Conservation (phyloP, 2,113 vertebrate genomes). For the Dermatemys mawii region DNA sequence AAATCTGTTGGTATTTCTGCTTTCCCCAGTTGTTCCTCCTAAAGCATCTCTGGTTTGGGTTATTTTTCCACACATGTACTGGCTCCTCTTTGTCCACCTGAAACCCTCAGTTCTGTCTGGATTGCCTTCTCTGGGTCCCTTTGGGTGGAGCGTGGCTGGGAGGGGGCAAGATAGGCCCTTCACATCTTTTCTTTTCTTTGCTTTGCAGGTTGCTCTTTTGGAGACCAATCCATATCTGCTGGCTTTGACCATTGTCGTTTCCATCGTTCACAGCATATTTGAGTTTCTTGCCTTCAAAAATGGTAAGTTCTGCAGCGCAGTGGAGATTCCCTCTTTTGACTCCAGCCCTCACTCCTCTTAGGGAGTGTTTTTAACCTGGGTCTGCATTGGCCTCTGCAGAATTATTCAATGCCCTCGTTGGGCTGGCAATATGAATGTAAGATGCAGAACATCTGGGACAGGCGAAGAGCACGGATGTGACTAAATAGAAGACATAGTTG, state of each 20-base stretch:
- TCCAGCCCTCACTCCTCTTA: no score
- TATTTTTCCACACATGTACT: not conserved
- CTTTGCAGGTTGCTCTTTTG: conserved; percentile 90
- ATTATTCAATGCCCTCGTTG: not conserved
- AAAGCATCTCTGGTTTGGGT: not conserved
- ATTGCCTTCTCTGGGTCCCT: not conserved
- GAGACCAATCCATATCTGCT: conserved; percentile 96
- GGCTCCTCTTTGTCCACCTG: not conserved
- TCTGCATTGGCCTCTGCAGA: not conserved
- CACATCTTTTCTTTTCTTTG: not conserved
- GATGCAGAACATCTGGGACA: not conserved
- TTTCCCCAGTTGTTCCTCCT: not conserved
- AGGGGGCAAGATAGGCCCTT: fast-evolving
- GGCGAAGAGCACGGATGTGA: not conserved
- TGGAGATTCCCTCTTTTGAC: fast-evolving
- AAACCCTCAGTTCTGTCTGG: not conserved
- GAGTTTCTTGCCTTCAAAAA: conserved; percentile 98
- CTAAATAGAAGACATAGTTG: not conserved
- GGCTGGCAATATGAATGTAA: not conserved
- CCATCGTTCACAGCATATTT: conserved; percentile 95
- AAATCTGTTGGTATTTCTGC: not conserved
- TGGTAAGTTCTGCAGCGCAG: conserved; percentile 67
- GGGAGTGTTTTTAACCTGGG: not conserved
- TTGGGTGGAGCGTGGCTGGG: not conserved
- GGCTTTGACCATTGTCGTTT: conserved; percentile 92